Evolutionary conservation across 1,140 invertebrate species (phyloP).

Genomic region (Drosophila arawakana): DNA sequence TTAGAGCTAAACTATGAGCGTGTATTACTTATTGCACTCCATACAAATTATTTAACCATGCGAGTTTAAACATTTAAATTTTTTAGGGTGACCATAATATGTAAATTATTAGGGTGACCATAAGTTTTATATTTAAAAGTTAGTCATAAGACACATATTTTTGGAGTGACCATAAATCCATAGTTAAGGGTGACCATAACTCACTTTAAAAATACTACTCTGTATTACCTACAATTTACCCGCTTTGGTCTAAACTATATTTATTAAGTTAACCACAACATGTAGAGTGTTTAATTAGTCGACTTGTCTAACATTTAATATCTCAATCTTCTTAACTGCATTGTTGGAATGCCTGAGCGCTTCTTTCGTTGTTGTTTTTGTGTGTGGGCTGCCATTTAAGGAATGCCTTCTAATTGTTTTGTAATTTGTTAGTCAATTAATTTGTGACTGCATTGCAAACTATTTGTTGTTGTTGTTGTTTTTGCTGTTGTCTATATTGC

Average conservation of each 20-base stretch:
- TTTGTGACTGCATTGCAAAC: slow-evolving; percentile 71
- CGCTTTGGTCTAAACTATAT: not conserved
- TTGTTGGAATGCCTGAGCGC: slow-evolving; percentile 46
- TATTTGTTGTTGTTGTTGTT: slow-evolving; percentile 42
- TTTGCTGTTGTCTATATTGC: slow-evolving; percentile 29
- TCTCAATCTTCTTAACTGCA: slow-evolving; percentile 26
- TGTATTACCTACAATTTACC: no score
- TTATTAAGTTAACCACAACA: not conserved
- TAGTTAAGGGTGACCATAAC: no score
- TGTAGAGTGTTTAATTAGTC: slow-evolving; percentile 15
- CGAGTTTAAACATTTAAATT: no score
- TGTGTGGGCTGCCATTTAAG: slow-evolving; percentile 69
- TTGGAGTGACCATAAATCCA: no score
- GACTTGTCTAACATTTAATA: not conserved
- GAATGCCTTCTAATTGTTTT: slow-evolving; percentile 82
- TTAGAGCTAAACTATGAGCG: no score
- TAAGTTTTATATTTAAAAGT: no score
- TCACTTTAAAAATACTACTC: no score
- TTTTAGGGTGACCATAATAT: no score
- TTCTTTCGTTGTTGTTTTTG: slow-evolving; percentile 36
- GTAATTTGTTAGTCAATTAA: slow-evolving; percentile 81
- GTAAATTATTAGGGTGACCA: no score
- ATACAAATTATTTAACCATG: no score
- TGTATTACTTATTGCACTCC: no score
- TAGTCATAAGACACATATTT: no score